Base-by-base conservation (phyloP, 2,888 invertebrate species). In the Papilio gigon region DNA sequence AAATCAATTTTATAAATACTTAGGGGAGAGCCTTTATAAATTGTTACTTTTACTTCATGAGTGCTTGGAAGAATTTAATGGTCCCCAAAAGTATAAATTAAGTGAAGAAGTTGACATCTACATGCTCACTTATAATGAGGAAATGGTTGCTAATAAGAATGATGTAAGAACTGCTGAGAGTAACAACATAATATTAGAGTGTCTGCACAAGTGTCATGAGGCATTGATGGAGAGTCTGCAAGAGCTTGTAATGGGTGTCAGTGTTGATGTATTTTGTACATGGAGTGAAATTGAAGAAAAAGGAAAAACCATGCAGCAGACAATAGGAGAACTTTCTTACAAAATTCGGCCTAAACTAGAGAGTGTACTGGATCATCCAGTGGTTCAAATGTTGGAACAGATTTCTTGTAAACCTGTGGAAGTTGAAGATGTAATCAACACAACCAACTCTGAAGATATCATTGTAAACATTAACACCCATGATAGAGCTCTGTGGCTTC, bases 241-340 rank as follows among this genome's bases (percentile, higher is more conserved):
- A 74, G 79, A 78, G 42, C 76, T 89, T 33, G 81, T 88, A 12
- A 90, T 90, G 88, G 85, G 81, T 72, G 78, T 91, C 0, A 91
- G 83, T 80, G 84, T 91, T 22, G 88, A 90, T 68, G 84, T 88
- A 71, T 92, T 86, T 76, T 92, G 92, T 78, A 82, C 88, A 12
- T 92, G 92, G 92, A 88, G 87, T 79, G 92, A 92, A 73, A 85
- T 84, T 83, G 85, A 86, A 72, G 83, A 85, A 17, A 76, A 83
- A 72, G 84, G 81, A 1, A 82, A 80, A 77, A 90, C 74, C 68
- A 83, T 89, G 84, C 92, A 92, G 71, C 83, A 86, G 73, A 77
- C 71, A 50, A 82, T 90, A 72, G 90, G 91, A 17, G 88, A 90
- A 71, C 71, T 87, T 1, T 85, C 86, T 74, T 81, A 86, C 72